Percentiles rank a stretch among this genome's conserved stretches.
Evolutionary conservation across 1,140 invertebrate genomes (phyloP).

Genomic region (Subanguina moxae): DNA sequence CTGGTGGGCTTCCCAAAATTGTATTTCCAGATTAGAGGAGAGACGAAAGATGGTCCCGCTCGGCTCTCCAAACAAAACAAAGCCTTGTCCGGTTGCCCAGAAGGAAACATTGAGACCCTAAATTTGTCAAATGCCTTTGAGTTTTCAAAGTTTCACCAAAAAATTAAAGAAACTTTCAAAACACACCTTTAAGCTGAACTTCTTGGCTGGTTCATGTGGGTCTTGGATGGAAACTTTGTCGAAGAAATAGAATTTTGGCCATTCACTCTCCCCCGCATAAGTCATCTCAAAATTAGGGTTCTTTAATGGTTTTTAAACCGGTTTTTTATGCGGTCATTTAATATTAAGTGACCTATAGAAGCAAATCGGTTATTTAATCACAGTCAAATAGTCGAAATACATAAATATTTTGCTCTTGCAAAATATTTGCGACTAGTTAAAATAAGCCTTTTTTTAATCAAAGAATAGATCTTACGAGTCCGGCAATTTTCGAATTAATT

Average conservation of each 20-base stretch:
- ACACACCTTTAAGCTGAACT: conserved; percentile 37
- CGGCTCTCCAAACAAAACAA: conserved; percentile 39
- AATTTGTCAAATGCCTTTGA: background rate
- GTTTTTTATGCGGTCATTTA: too few relatives aligned
- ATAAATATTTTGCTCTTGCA: too few relatives aligned
- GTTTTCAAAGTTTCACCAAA: background rate
- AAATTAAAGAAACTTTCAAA: conserved; percentile 7
- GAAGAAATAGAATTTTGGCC: conserved; percentile 51
- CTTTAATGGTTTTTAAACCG: too few relatives aligned
- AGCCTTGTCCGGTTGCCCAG: conserved; percentile 36
- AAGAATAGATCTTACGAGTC: too few relatives aligned
- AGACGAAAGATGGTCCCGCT: conserved; percentile 42
- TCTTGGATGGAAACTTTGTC: conserved; percentile 37
- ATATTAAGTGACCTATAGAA: too few relatives aligned
- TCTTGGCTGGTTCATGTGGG: conserved; percentile 33
- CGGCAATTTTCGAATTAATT: too few relatives aligned
- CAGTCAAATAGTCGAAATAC: too few relatives aligned
- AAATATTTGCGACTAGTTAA: too few relatives aligned
- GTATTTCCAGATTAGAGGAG: conserved; percentile 37
- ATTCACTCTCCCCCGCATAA: conserved; percentile 41
- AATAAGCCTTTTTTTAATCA: too few relatives aligned
- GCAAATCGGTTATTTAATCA: too few relatives aligned
- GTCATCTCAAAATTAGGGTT: conserved; percentile 13
- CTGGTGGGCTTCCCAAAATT: background rate
- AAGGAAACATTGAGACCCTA: conserved; percentile 42